Evolutionary conservation across 2,888 invertebrate species (phyloP).

Genomic region (Conops quadrifasciatus): DNA sequence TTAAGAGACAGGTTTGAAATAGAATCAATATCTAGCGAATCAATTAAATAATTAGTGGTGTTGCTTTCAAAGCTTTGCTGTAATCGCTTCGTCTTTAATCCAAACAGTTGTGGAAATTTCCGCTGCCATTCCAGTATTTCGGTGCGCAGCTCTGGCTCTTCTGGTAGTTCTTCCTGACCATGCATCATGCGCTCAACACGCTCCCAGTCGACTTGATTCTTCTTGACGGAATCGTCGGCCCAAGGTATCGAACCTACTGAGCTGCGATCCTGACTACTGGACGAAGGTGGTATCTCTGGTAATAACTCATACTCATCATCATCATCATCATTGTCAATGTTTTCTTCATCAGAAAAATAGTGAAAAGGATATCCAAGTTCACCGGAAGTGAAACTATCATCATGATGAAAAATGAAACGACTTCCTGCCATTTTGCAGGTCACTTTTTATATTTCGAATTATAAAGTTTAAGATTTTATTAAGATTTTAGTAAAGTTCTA

Average conservation of each 20-base stretch:
- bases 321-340: slow-evolving; percentile 48
- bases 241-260: slow-evolving; percentile 65
- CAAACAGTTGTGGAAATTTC: slow-evolving; percentile 57
- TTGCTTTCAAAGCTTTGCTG: slow-evolving; percentile 48
- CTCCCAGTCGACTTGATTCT: slow-evolving; percentile 64
- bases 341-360: slow-evolving; percentile 41
- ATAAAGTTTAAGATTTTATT: no score
- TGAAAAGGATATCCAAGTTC: slow-evolving; percentile 41
- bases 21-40: slow-evolving; percentile 48
- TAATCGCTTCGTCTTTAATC: slow-evolving; percentile 29
- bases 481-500: no score
- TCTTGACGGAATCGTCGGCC: slow-evolving; percentile 65
- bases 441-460: no score
- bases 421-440: slow-evolving; percentile 49
- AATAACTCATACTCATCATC: slow-evolving; percentile 57
- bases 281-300: slow-evolving; percentile 60
- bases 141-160: slow-evolving; percentile 55
- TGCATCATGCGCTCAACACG: slow-evolving; percentile 60
- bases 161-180: slow-evolving; percentile 54
- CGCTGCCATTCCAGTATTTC: slow-evolving; percentile 64
- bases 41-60: slow-evolving; percentile 28
- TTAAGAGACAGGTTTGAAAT: slow-evolving; percentile 58
- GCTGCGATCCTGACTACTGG: slow-evolving; percentile 62
- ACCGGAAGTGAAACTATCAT: slow-evolving; percentile 37
- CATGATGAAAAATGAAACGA: slow-evolving; percentile 48